These are phyloP conservation scores for Vollenhovia emeryi DNA, from an alignment of 1,140 invertebrate genomes.

Conservation along the genomic window DNA sequence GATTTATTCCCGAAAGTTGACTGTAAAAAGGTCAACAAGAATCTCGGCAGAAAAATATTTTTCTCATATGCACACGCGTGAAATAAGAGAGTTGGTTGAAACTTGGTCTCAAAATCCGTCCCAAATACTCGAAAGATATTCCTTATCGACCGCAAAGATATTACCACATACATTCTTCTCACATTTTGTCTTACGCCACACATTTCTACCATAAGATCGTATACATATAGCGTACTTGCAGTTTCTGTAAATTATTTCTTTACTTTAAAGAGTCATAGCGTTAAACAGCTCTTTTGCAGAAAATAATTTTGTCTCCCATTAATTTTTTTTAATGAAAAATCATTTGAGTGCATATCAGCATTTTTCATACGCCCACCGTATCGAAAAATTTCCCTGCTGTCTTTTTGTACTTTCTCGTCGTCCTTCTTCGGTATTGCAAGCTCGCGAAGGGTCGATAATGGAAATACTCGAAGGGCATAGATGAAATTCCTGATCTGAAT, in stretches of 20 bases:
- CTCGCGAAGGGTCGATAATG: slow-evolving; percentile 44
- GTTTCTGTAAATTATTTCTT: slow-evolving; percentile 11
- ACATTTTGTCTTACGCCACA: slow-evolving; percentile 6
- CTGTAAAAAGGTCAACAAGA: slow-evolving; percentile 11
- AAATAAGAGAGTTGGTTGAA: slow-evolving; percentile 23
- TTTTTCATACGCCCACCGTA: slow-evolving; percentile 13
- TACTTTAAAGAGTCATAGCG: neutral
- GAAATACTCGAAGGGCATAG: slow-evolving; percentile 45
- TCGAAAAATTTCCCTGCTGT: slow-evolving; percentile 3
- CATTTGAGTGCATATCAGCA: neutral
- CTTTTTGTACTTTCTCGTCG: slow-evolving; percentile 3
- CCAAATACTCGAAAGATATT: neutral
- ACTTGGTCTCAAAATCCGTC: neutral
- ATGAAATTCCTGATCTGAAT: slow-evolving; percentile 52
- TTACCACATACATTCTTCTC: slow-evolving; percentile 1
- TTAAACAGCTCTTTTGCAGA: neutral
- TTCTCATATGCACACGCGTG: slow-evolving; percentile 5
- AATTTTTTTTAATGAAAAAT: slow-evolving; percentile 27
- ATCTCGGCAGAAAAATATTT: slow-evolving; percentile 40
- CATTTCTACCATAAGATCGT: slow-evolving; percentile 1
- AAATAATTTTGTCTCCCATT: neutral
- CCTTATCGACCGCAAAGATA: neutral
- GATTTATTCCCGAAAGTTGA: neutral
- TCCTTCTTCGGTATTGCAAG: slow-evolving; percentile 31
- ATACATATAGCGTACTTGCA: neutral